Evolutionary conservation across 2,888 invertebrate species (phyloP).

Genomic region (Xanthorhoe designata): DNA sequence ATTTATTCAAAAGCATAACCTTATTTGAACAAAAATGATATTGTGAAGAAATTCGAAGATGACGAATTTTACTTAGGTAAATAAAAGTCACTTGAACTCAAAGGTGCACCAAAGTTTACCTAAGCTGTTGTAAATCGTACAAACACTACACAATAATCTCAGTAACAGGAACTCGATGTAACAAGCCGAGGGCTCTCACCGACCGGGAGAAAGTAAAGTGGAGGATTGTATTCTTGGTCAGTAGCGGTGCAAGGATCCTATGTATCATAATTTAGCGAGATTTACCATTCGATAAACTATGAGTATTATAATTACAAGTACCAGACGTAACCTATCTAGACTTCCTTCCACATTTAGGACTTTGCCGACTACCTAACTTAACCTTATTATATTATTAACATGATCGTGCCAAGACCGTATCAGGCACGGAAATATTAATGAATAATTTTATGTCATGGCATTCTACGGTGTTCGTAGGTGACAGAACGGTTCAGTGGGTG

Average conservation of each 20-base stretch:
- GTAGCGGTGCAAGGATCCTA: slow-evolving; percentile 6
- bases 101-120: slow-evolving; percentile 29
- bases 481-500: no score
- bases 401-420: no score
- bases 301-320: neutral
- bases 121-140: slow-evolving; percentile 34
- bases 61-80: neutral
- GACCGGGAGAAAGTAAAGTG: slow-evolving; percentile 60
- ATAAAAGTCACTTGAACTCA: neutral
- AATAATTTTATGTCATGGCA: no score
- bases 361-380: no score
- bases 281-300: neutral
- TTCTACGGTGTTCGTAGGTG: no score
- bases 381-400: no score
- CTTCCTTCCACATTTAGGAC: no score
- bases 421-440: no score
- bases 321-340: no score
- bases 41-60: neutral
- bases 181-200: slow-evolving; percentile 56
- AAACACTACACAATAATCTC: slow-evolving; percentile 41
- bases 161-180: slow-evolving; percentile 50
- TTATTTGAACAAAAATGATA: slow-evolving; percentile 9
- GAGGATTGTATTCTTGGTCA: slow-evolving; percentile 41
- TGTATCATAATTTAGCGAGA: neutral
- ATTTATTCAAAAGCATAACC: slow-evolving; percentile 10